Evolutionary conservation across 2,113 vertebrate species (phyloP).

Genomic region (Lamprotornis superbus): DNA sequence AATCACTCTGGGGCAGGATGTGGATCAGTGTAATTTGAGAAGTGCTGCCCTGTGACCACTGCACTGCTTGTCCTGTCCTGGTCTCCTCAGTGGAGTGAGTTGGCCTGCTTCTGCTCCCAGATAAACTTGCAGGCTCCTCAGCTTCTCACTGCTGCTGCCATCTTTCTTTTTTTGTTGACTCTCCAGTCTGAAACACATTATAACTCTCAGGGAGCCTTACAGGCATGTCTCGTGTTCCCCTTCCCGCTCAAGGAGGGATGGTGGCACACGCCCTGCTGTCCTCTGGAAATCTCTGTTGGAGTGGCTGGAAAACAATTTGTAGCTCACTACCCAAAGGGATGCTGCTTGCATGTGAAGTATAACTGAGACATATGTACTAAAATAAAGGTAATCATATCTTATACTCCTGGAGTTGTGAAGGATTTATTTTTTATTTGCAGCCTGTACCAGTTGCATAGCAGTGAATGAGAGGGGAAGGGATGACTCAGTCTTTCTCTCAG

Average conservation of each 20-base stretch:
- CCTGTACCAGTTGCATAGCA: background rate
- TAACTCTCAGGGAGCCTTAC: background rate
- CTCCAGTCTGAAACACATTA: background rate
- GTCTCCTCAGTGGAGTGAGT: background rate
- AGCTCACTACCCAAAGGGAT: background rate
- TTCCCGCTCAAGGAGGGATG: background rate
- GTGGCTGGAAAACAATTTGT: background rate
- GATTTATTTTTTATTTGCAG: background rate
- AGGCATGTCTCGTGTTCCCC: background rate
- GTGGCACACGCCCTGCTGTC: background rate
- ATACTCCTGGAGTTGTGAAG: background rate
- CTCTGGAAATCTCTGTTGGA: background rate
- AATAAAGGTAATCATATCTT: background rate
- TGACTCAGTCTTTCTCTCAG: background rate
- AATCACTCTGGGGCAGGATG: constrained; percentile 14
- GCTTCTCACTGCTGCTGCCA: background rate
- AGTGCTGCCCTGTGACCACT: background rate
- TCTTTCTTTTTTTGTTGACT: background rate
- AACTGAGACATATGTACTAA: background rate
- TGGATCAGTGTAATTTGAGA: background rate
- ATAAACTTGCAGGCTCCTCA: background rate
- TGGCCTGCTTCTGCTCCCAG: background rate
- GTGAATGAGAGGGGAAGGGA: background rate
- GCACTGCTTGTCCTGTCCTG: background rate
- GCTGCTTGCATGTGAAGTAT: background rate